Percentiles rank a stretch among this genome's conserved stretches.
phyloP scores from a whole-genome alignment of 2,888 invertebrate species.

The Amiota communis region DNA sequence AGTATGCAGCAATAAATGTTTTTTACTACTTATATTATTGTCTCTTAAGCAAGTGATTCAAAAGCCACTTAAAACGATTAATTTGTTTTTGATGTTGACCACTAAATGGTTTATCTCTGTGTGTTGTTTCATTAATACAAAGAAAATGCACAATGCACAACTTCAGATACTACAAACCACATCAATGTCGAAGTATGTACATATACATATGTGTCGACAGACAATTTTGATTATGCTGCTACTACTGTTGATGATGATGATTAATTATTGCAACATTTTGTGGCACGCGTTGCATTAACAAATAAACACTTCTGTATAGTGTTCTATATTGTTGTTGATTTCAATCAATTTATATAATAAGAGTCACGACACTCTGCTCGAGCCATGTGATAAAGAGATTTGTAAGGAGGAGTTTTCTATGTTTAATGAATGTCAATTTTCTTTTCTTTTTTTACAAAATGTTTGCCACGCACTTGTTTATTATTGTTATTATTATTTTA shows the following conservation, averaged over 20 bases:
- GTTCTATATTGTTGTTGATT: neutral
- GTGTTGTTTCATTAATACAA: neutral
- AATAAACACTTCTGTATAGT: neutral
- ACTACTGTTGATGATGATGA: constrained; percentile 53
- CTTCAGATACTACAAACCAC: neutral
- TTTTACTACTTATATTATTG: neutral
- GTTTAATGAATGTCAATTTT: constrained; percentile 52
- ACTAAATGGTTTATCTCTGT: constrained; percentile 4
- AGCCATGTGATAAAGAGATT: no score
- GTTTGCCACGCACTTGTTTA: constrained; percentile 6
- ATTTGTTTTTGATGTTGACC: constrained; percentile 13
- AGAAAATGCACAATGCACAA: constrained; percentile 17
- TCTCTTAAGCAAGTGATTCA: neutral
- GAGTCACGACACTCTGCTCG: no score
- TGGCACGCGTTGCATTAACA: constrained; percentile 49
- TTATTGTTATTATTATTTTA: constrained; percentile 27
- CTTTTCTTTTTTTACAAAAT: constrained; percentile 5
- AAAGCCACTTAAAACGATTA: neutral
- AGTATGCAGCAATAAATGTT: neutral
- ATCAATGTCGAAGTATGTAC: no score
- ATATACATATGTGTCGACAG: no score
- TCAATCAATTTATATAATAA: neutral
- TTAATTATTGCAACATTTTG: constrained; percentile 53
- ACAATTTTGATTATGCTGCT: no score
- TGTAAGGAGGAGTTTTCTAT: constrained; percentile 33